A percentile compares a stretch with the other conserved stretches of the same genome.
Evolutionary conservation across 2,888 invertebrate species (phyloP).

Genomic region (Drosophila histrio): DNA sequence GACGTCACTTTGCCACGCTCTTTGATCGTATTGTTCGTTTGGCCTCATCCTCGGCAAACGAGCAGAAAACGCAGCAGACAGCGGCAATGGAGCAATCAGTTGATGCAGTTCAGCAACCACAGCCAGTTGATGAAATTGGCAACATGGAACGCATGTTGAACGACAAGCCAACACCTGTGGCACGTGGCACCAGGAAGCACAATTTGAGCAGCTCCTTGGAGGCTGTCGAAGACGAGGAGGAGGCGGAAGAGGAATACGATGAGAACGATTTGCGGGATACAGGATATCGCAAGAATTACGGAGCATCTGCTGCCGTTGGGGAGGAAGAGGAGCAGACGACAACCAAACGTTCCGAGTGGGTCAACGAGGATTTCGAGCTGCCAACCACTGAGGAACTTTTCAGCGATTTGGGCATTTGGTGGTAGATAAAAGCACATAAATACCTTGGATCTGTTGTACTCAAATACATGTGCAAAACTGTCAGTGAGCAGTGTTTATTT

Average conservation of each 20-base stretch:
- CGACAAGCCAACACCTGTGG: slow-evolving; percentile 17
- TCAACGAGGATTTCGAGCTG: slow-evolving; percentile 79
- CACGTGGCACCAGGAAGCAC: slow-evolving; percentile 12
- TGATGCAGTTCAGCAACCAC: background rate
- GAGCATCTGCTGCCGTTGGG: slow-evolving; percentile 20
- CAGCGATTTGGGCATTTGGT: slow-evolving; percentile 81
- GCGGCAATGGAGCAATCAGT: background rate
- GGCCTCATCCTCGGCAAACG: slow-evolving; percentile 49
- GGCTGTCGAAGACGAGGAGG: slow-evolving; percentile 79
- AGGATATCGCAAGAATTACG: slow-evolving; percentile 79
- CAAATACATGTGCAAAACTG: slow-evolving; percentile 25
- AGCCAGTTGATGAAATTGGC: slow-evolving; percentile 54
- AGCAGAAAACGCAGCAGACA: slow-evolving; percentile 12
- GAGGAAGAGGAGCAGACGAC: background rate
- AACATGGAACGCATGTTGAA: slow-evolving; percentile 64
- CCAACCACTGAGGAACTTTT: slow-evolving; percentile 81
- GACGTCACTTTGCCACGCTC: slow-evolving; percentile 80
- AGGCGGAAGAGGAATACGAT: slow-evolving; percentile 78
- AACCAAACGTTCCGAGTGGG: slow-evolving; percentile 74
- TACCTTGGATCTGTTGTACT: background rate
- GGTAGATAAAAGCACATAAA: slow-evolving; percentile 50
- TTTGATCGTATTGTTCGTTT: slow-evolving; percentile 82
- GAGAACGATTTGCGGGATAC: slow-evolving; percentile 78
- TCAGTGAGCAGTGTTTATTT: slow-evolving; percentile 22
- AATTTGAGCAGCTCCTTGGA: slow-evolving; percentile 67